phyloP scores from a whole-genome alignment of 2,888 invertebrate species.

The Fragum fragum region DNA sequence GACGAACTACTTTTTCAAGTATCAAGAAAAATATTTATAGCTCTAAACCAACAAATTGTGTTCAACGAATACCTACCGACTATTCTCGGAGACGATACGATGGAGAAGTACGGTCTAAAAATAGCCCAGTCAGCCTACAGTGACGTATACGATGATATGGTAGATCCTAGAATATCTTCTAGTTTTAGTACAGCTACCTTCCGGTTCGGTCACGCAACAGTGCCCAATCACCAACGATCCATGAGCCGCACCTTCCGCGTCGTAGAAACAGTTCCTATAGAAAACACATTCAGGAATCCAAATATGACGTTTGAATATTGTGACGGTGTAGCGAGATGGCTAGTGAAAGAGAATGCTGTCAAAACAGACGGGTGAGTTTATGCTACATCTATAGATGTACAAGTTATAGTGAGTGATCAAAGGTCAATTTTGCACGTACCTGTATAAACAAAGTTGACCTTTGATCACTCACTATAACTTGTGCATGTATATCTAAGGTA shows the following conservation, averaged over 20 bases:
- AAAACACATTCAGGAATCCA: constrained; percentile 45
- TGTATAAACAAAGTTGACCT: too few relatives aligned
- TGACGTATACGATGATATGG: constrained; percentile 30
- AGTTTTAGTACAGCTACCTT: constrained; percentile 45
- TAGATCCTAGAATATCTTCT: constrained; percentile 37
- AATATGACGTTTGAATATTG: constrained; percentile 41
- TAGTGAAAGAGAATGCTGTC: constrained; percentile 30
- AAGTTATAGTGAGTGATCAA: too few relatives aligned
- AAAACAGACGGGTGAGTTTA: constrained; percentile 37
- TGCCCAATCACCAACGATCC: constrained; percentile 37
- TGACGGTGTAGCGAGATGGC: constrained; percentile 46
- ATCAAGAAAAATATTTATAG: constrained; percentile 91
- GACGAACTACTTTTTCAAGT: constrained; percentile 78
- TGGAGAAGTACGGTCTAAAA: constrained; percentile 41
- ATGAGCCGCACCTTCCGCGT: constrained; percentile 10
- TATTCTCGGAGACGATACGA: constrained; percentile 88
- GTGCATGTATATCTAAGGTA: too few relatives aligned
- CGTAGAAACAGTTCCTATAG: constrained; percentile 14
- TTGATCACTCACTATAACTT: too few relatives aligned
- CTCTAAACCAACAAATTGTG: constrained; percentile 89
- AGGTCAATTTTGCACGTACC: too few relatives aligned
- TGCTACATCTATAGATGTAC: too few relatives aligned
- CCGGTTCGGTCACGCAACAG: constrained; percentile 50
- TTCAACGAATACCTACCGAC: constrained; percentile 90
- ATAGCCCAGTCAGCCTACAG: neutral